These are phyloP conservation scores for Pasiphila rectangulata DNA, from an alignment of 2,888 invertebrate species.

Conservation along the genomic window DNA sequence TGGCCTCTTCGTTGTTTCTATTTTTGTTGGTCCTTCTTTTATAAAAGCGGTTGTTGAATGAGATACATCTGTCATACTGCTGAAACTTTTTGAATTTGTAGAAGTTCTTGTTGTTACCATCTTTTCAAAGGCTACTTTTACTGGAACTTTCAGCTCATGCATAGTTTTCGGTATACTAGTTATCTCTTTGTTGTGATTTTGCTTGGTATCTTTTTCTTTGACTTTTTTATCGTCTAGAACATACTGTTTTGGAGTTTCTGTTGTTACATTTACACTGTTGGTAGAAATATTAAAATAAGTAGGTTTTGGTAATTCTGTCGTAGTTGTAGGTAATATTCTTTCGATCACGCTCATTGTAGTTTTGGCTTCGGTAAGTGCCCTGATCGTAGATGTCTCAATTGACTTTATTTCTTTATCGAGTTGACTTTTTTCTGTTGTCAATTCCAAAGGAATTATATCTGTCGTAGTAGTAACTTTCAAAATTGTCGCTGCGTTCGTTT, in stretches of 20 bases:
- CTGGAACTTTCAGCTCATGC: slow-evolving; percentile 27
- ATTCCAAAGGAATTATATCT: slow-evolving; percentile 22
- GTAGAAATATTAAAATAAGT: slow-evolving; percentile 9
- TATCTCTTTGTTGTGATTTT: slow-evolving; percentile 45
- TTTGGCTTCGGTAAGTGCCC: neutral
- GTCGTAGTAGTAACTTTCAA: slow-evolving; percentile 16
- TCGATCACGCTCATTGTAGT: neutral
- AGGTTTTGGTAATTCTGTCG: slow-evolving; percentile 1
- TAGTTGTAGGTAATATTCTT: neutral
- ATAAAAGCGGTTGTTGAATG: slow-evolving; percentile 21
- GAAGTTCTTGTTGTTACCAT: neutral
- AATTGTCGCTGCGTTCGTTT: slow-evolving; percentile 9
- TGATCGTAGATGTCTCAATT: neutral
- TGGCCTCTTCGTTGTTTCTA: slow-evolving; percentile 49
- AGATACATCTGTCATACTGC: slow-evolving; percentile 20
- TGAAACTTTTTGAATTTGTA: slow-evolving; percentile 10
- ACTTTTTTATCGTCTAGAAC: slow-evolving; percentile 30
- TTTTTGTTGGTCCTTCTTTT: slow-evolving; percentile 34
- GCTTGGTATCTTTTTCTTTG: slow-evolving; percentile 26
- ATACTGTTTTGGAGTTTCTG: slow-evolving; percentile 8
- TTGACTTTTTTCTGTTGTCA: slow-evolving; percentile 5
- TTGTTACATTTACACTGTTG: slow-evolving; percentile 24
- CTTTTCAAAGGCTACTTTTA: slow-evolving; percentile 10
- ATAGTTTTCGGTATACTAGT: slow-evolving; percentile 30
- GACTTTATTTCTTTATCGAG: neutral